Evolutionary conservation across 2,888 invertebrate genomes (phyloP).

Genomic region (Julus scandinavius): DNA sequence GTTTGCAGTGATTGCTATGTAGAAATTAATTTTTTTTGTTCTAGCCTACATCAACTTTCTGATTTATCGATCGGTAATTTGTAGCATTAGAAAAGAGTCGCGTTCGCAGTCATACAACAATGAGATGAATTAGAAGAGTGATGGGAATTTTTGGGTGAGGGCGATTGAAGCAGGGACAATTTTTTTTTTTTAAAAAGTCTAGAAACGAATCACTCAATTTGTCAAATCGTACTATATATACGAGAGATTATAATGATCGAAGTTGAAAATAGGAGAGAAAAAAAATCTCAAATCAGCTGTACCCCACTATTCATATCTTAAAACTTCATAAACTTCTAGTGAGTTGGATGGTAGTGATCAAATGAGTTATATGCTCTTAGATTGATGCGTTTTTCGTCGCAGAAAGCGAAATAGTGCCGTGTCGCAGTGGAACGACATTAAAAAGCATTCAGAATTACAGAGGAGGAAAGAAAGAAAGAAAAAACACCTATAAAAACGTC

Average conservation of each 20-base stretch:
- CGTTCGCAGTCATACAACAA: not conserved
- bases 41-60: not conserved
- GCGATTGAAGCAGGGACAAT: not conserved
- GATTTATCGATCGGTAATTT: not conserved
- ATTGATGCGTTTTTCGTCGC: conserved; percentile 18
- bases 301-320: conserved; percentile 10
- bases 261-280: not conserved
- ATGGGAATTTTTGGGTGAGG: not conserved
- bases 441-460: conserved; percentile 9
- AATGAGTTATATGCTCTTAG: conserved; percentile 1
- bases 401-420: not conserved
- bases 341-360: not conserved
- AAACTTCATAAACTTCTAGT: not conserved
- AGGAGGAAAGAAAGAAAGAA: not conserved
- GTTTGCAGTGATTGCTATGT: not conserved
- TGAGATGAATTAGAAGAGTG: not conserved
- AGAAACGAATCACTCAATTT: not conserved
- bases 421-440: conserved; percentile 10
- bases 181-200: not conserved
- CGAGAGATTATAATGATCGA: not conserved
- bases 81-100: not conserved
- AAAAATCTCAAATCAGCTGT: not conserved
- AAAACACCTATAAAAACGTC: conserved; percentile 18
- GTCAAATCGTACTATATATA: not conserved
- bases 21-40: conserved; percentile 6